Evolutionary conservation across 53 echinoderm and acorn worm species (phyloP), one percentile per base, ranked within the genome.

Genomic region (Zoroaster sp.): DNA sequence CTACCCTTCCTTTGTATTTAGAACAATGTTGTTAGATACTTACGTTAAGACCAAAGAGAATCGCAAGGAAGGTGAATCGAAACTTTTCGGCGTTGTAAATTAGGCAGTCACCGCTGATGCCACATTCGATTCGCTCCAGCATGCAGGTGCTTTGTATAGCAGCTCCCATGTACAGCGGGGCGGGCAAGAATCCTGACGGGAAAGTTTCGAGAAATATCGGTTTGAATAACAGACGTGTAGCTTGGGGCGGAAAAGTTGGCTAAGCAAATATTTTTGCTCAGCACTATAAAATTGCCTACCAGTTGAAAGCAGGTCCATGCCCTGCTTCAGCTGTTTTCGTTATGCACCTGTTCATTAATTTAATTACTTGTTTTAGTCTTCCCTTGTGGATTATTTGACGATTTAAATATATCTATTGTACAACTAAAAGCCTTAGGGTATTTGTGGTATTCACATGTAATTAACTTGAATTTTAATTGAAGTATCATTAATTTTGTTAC

Each of bases 81-180:
- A 88, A 92, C 43, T 45, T 39, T 15, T 88, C 66, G 4, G 88
- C 54, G 40, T 92, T 74, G 75, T 92, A 92, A 45, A 92, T 66
- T 4, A 92, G 72, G 44, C 92, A 92, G 51, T 92, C 80, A n/a
- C 92, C 92, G 0, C 11, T 74, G 43, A 73, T 59, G 3, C 82
- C 88, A 38, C 92, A 92, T 4, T 88, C 88, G 15, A 70, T 32
- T 15, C 88, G 92, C 4, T 69, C 73, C 1, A 92, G 63, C 15
- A 82, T 47, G 37, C 92, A 92, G 4, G 92, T 63, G 5, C 23
- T 34, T 8, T 88, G 80, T 0, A 92, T 87, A 5, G 75, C 47
- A 15, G 82, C 92, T n/a, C 92, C 92, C 80, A 88, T 88, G 49
- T 87, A 69, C 25, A 92, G 40, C 4, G 92, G 92, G 0, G 88